Conservation (phyloP, 2,888 invertebrate species). For the Gymnocheta viridis region DNA sequence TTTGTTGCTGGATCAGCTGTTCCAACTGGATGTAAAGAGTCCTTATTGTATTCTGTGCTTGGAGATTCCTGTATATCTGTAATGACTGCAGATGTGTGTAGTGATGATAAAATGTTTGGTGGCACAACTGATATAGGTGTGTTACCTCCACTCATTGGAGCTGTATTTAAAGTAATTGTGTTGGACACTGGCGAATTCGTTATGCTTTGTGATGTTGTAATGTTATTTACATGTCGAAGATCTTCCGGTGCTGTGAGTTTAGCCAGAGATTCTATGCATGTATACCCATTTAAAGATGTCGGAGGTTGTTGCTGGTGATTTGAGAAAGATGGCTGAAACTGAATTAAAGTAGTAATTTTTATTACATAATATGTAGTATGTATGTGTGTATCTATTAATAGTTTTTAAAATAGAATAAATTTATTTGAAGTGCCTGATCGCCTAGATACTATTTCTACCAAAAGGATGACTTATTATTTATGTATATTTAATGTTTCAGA, state of each 20-base stretch:
- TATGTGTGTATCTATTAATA: no score
- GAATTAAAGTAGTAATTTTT: slow-evolving; percentile 30
- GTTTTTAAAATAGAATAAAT: no score
- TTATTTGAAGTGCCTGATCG: no score
- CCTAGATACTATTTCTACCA: no score
- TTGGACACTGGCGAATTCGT: slow-evolving; percentile 29
- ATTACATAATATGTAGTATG: not conserved
- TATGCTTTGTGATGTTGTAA: slow-evolving; percentile 44
- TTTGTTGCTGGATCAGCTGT: slow-evolving; percentile 38
- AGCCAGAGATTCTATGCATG: slow-evolving; percentile 52
- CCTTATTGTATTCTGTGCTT: slow-evolving; percentile 31
- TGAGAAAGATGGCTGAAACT: slow-evolving; percentile 55
- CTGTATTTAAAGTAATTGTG: not conserved
- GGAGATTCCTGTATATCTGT: slow-evolving; percentile 53
- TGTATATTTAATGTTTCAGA: no score
- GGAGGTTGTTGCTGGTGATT: slow-evolving; percentile 37
- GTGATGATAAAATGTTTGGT: slow-evolving; percentile 29
- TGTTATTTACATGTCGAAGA: slow-evolving; percentile 33
- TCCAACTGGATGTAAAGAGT: slow-evolving; percentile 24
- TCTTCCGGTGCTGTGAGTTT: slow-evolving; percentile 50
- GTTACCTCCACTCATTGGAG: not conserved
- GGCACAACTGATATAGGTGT: slow-evolving; percentile 20
- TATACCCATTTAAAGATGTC: slow-evolving; percentile 58
- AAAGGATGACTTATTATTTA: no score
- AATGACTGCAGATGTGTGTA: slow-evolving; percentile 43